Evolutionary conservation across 2,888 invertebrate genomes (phyloP), one percentile per base, ranked within the genome.

Genomic region (Scaptomyza parva): DNA sequence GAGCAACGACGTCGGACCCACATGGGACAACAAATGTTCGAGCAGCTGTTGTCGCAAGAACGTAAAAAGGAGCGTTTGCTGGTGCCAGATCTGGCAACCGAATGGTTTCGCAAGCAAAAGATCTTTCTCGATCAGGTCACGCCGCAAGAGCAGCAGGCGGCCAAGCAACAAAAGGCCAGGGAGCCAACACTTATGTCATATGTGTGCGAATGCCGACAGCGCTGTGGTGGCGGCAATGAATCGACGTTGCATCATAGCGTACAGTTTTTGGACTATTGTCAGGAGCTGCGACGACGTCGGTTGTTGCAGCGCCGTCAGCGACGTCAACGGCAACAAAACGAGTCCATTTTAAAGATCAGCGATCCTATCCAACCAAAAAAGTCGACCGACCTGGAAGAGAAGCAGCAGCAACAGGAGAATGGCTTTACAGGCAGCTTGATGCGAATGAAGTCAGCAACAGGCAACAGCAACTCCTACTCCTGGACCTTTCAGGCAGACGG

Each of bases 61-160:
- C 43, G 71, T 2, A 57, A 62, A 1, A 39, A 24, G 43, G 59
- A 76, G 7, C 80, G 85, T 1, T 24, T 86, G 18, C 40, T 88
- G 8, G 84, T 84, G 12, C 84, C 88, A 0, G 84, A 84, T 5
- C 44, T 84, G 75, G 84, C 84, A 22, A 85, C 88, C 14, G 82
- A 74, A 4, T 85, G 84, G 88, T 86, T 70, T 48, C 84, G 88
- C 41, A 81, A 72, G 47, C 87, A 88, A 26, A 88, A 82, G 39
- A 4, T 41, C 3, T 74, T 64, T 3, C 50, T 76, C 18, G 86
- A 82, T 57, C 53, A 17, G 30, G 55, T 82, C 2, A 68, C 55
- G 1, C 8, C 24, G 0, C 18, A 24, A 8, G 78, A 82, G 22
- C 12, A 41, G 61, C 20, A 8, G 18, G 22, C 28, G 8, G 5